Evolutionary conservation across 2,113 vertebrate genomes (phyloP).

Genomic region (Poeciliopsis retropinna): DNA sequence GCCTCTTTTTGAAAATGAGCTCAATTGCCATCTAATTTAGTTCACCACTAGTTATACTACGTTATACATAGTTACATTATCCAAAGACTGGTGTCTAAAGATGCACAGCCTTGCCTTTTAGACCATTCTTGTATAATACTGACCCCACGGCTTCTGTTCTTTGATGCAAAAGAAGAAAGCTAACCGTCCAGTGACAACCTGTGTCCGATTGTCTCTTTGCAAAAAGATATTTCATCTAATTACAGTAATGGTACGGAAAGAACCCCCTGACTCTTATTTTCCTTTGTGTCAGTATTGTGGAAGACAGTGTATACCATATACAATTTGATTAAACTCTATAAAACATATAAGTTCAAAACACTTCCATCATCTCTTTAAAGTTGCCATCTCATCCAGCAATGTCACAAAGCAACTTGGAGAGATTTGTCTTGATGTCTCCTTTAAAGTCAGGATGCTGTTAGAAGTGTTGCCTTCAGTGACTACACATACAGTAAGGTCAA

Average conservation of each 20-base stretch:
- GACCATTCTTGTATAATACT: not conserved
- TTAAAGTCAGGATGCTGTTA: not conserved
- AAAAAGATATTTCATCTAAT: conserved; percentile 22
- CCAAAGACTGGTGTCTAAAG: no score
- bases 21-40: not conserved
- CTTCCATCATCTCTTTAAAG: not conserved
- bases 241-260: conserved; percentile 28
- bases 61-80: no score
- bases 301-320: not conserved
- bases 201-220: not conserved
- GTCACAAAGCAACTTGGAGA: not conserved
- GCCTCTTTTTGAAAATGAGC: not conserved
- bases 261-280: conserved; percentile 29
- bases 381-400: not conserved
- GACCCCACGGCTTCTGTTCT: not conserved
- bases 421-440: not conserved
- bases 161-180: conserved; percentile 12
- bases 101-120: not conserved
- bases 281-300: not conserved
- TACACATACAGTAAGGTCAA: conserved; percentile 3
- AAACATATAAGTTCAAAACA: not conserved
- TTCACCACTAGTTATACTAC: not conserved
- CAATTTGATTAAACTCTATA: not conserved
- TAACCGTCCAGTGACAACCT: not conserved
- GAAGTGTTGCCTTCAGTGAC: not conserved